Evolutionary conservation across 2,113 vertebrate species (phyloP).

Genomic region (Tapirus terrestris): DNA sequence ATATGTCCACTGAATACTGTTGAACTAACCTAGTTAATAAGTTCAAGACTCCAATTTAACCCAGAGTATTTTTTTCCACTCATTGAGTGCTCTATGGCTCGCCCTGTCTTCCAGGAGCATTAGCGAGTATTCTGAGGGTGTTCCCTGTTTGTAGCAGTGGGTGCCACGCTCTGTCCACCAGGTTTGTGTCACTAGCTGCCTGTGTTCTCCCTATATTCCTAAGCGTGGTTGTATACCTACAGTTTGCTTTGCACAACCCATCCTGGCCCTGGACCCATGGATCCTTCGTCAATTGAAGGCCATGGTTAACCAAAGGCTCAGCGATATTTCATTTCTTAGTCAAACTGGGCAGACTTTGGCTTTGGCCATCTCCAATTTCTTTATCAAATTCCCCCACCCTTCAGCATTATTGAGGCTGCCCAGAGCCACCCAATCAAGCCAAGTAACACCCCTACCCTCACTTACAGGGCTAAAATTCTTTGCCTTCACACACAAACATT

Average conservation of each 20-base stretch:
- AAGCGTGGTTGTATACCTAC: background rate
- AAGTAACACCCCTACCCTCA: background rate
- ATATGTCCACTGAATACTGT: background rate
- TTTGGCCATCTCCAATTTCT: background rate
- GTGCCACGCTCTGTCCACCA: background rate
- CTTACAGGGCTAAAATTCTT: background rate
- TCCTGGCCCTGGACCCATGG: background rate
- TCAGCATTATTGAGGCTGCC: background rate
- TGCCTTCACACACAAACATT: background rate
- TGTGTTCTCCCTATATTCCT: background rate
- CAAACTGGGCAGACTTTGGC: background rate
- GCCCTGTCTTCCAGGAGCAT: background rate
- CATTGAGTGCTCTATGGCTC: background rate
- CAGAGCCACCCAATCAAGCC: background rate
- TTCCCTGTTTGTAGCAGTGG: background rate
- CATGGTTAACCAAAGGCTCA: background rate
- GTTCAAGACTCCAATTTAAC: background rate
- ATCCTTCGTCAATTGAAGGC: background rate
- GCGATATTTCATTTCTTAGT: background rate
- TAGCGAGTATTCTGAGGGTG: background rate
- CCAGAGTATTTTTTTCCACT: background rate
- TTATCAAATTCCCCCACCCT: background rate
- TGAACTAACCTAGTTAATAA: background rate
- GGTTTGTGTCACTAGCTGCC: background rate
- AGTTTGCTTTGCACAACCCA: background rate